A percentile compares a stretch with the other conserved stretches of the same genome.
These are phyloP conservation scores for Pemphredon lugubris DNA, from an alignment of 2,888 invertebrate species.

Conservation along the genomic window DNA sequence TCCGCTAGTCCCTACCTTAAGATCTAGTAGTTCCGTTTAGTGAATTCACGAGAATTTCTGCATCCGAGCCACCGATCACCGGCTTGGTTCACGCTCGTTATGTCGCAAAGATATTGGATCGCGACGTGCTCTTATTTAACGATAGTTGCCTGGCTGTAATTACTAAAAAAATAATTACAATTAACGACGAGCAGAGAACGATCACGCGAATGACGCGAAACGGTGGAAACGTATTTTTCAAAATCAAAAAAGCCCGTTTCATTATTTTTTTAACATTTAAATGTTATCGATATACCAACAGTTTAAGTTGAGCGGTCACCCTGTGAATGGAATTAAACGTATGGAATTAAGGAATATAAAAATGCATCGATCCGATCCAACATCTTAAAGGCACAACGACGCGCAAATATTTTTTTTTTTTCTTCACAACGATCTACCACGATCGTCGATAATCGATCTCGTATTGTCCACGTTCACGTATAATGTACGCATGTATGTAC, in stretches of 20 bases:
- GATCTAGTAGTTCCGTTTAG: constrained; percentile 61
- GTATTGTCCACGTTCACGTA: constrained; percentile 54
- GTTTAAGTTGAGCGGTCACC: too few relatives aligned
- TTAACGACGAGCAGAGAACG: background rate
- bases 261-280: too few relatives aligned
- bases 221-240: too few relatives aligned
- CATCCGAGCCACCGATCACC: constrained; percentile 27
- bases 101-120: constrained; percentile 28
- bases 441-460: constrained; percentile 44
- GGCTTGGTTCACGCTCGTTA: constrained; percentile 2
- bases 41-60: constrained; percentile 38
- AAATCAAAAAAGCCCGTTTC: too few relatives aligned
- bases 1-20: constrained; percentile 54
- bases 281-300: too few relatives aligned
- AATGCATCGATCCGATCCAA: constrained; percentile 10
- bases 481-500: constrained; percentile 35
- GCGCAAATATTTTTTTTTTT: constrained; percentile 14
- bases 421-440: constrained; percentile 22
- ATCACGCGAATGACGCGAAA: too few relatives aligned
- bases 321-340: too few relatives aligned
- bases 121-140: background rate
- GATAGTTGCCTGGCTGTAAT: too few relatives aligned
- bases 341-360: too few relatives aligned
- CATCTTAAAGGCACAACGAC: constrained; percentile 15
- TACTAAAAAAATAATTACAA: too few relatives aligned